Conservation (phyloP, 2,113 vertebrate species). For the Thamnophis sirtalis region DNA sequence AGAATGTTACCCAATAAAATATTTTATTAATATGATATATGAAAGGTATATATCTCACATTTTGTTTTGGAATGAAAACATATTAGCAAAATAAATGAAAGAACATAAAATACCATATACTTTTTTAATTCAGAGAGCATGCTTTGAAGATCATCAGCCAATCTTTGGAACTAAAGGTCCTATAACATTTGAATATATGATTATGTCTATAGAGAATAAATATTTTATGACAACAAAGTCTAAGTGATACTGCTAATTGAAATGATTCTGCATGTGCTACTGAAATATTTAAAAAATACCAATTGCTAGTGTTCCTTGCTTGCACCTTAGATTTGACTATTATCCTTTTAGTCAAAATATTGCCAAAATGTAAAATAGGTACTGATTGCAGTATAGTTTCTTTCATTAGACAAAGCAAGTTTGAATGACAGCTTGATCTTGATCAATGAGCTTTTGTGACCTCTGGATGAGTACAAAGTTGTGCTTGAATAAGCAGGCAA, state of each 20-base stretch:
- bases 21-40: background rate
- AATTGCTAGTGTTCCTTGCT: background rate
- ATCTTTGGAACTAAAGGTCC: background rate
- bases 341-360: background rate
- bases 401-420: constrained; percentile 19
- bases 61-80: background rate
- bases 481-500: constrained; percentile 52
- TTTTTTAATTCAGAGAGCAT: rapidly evolving
- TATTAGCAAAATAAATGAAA: background rate
- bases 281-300: background rate
- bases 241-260: background rate
- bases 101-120: background rate
- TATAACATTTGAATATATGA: background rate
- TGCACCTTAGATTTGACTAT: background rate
- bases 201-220: background rate
- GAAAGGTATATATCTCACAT: background rate
- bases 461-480: constrained; percentile 44
- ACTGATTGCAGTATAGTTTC: background rate
- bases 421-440: constrained; percentile 51
- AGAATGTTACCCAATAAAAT: rapidly evolving
- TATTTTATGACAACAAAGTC: background rate
- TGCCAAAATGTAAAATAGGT: background rate
- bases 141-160: background rate
- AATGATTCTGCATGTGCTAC: background rate
- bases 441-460: constrained; percentile 48